Evolutionary conservation across 2,113 vertebrate genomes (phyloP), one percentile per base, ranked within the genome.

Genomic region (Mesembrinibis cayennensis): DNA sequence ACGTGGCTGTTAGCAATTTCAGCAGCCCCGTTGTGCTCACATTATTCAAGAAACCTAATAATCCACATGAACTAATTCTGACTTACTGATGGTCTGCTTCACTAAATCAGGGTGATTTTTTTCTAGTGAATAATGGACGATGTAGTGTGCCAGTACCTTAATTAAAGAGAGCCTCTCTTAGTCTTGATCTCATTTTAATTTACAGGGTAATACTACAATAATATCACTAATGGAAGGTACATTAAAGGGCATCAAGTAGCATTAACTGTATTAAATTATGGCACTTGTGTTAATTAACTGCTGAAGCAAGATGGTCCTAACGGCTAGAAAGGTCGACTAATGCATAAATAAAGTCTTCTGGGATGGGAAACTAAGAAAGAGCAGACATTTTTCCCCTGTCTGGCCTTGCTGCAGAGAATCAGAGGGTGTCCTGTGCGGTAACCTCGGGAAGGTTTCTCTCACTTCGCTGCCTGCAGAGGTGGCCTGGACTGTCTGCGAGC

Each of bases 241-340:
- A 98, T 97, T 98, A 98, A 98, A 98, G 97, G 97, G 96, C 98
- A 98, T 98, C 98, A 98, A 97, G 98, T 98, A 98, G 98, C 97
- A 98, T 98, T 98, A 98, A 98, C 98, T 97, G 97, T 97, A 98
- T 98, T 98, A 98, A 98, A 98, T 99, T 99, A 98, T 98, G 97
- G 98, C 98, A 95, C 97, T 98, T 98, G 93, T 98, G 97, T 97
- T 99, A 99, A 99, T 99, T 99, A 98, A 98, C 97, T 98, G 97
- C 98, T 98, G 98, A 98, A 98, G 97, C 98, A 98, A 97, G 97
- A 97, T 98, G 96, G 95, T 98, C 97, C 96, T 98, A 98, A 98
- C 97, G 96, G 97, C 98, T 97, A 96, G 95, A 98, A 98, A 98
- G 98, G 98, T 98, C 95, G 16, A 95, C 94, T 91, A 96, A 96